phyloP scores from a whole-genome alignment of 1,140 invertebrate genomes.

The Drosophila lacteicornis region DNA sequence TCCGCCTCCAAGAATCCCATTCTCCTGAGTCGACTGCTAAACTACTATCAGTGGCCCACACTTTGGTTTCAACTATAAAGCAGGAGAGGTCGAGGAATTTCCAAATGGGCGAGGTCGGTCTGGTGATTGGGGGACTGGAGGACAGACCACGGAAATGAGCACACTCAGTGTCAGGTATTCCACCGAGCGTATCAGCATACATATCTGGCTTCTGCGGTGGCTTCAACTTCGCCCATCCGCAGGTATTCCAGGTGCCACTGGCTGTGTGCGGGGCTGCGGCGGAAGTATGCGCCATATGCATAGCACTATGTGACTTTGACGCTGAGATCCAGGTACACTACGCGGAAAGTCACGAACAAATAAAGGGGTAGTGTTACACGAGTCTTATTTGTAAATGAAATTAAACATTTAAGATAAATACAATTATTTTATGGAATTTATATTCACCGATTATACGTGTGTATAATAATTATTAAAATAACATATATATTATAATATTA shows the following conservation, averaged over 20 bases:
- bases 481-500: too few species aligned
- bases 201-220: conserved; percentile 62
- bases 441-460: too few species aligned
- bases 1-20: conserved; percentile 26
- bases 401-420: too few species aligned
- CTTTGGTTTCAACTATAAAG: conserved; percentile 41
- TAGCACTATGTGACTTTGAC: conserved; percentile 54
- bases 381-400: too few species aligned
- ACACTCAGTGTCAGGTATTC: conserved; percentile 68
- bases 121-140: conserved; percentile 5
- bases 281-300: conserved; percentile 58
- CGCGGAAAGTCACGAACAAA: background rate
- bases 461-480: too few species aligned
- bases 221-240: conserved; percentile 31
- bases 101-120: conserved; percentile 7
- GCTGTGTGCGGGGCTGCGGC: conserved; percentile 12
- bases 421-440: too few species aligned
- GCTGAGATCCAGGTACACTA: conserved; percentile 22
- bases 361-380: too few species aligned
- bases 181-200: conserved; percentile 60
- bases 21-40: conserved; percentile 9
- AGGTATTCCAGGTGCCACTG: conserved; percentile 6
- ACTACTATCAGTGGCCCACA: conserved; percentile 29
- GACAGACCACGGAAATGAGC: conserved; percentile 74
- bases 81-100: conserved; percentile 55